Evolutionary conservation across 92 coral and sea anemone species (phyloP).

Genomic region (Chrysogorgia sp.): DNA sequence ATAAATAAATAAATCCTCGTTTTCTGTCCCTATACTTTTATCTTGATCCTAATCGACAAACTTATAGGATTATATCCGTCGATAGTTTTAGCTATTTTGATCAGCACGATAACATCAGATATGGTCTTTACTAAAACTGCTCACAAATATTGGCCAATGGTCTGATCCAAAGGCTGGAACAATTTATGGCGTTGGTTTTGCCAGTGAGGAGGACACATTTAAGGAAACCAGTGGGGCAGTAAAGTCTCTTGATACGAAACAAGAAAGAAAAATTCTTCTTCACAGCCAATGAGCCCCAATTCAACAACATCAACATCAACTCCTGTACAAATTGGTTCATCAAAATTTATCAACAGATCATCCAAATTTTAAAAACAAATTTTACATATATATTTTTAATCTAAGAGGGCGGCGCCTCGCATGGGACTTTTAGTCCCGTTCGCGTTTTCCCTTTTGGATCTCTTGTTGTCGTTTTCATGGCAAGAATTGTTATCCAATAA

Average conservation of each 20-base stretch:
- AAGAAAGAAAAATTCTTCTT: conserved; percentile 38
- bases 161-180: conserved; percentile 90
- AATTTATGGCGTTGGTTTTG: conserved; percentile 92
- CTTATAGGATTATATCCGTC: conserved; percentile 95
- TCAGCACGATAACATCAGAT: conserved; percentile 85
- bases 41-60: conserved; percentile 93
- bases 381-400: no score
- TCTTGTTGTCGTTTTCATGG: no score
- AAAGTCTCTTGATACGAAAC: conserved; percentile 64
- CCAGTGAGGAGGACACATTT: conserved; percentile 87
- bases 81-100: conserved; percentile 94
- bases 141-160: conserved; percentile 99
- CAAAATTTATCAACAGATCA: conserved; percentile 28
- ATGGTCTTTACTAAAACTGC: conserved; percentile 98
- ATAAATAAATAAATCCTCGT: no score
- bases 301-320: conserved; percentile 44
- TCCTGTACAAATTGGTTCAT: conserved; percentile 53
- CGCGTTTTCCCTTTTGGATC: no score
- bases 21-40: conserved; percentile 91
- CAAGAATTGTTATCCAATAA: no score
- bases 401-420: no score
- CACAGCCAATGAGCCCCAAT: conserved; percentile 44
- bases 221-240: conserved; percentile 79
- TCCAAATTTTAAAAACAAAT: no score
- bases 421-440: no score